phyloP scores from a whole-genome alignment of 1,140 invertebrate genomes.

The Radopholus similis region DNA sequence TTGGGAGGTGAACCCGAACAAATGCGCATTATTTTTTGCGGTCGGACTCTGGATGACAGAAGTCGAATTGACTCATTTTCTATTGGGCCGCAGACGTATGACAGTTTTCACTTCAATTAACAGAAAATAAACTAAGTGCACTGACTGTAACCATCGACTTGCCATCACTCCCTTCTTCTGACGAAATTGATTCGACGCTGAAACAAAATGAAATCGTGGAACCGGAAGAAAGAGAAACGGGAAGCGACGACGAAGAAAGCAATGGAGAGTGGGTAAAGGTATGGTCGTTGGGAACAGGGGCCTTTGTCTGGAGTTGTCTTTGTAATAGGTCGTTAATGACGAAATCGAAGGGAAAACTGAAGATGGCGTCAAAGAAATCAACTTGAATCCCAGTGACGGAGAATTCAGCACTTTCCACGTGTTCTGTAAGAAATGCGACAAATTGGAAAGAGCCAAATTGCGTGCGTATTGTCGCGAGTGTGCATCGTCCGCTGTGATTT shows the following conservation, averaged over 20 bases:
- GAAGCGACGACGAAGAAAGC: not conserved
- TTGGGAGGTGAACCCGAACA: not conserved
- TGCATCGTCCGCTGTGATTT: conserved; percentile 11
- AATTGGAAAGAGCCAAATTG: conserved; percentile 18
- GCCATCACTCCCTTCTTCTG: not conserved
- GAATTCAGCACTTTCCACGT: not conserved
- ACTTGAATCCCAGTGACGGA: not conserved
- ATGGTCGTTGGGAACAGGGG: not conserved
- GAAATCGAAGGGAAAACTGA: not conserved
- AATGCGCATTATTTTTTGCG: conserved; percentile 1
- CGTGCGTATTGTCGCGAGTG: conserved; percentile 27
- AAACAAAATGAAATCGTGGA: too few species aligned
- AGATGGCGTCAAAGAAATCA: too few species aligned
- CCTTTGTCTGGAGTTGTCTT: not conserved
- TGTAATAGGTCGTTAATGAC: not conserved
- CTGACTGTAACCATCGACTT: not conserved
- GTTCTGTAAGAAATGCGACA: conserved; percentile 1
- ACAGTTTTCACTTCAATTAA: not conserved
- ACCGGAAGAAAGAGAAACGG: too few species aligned
- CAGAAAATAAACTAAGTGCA: not conserved
- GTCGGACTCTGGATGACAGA: not conserved
- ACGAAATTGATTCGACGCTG: not conserved
- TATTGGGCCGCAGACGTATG: not conserved
- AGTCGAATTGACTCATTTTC: not conserved
- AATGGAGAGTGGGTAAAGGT: not conserved